phyloP scores from a whole-genome alignment of 2,797 vertebrate species.

The Chrysocyon brachyurus region DNA sequence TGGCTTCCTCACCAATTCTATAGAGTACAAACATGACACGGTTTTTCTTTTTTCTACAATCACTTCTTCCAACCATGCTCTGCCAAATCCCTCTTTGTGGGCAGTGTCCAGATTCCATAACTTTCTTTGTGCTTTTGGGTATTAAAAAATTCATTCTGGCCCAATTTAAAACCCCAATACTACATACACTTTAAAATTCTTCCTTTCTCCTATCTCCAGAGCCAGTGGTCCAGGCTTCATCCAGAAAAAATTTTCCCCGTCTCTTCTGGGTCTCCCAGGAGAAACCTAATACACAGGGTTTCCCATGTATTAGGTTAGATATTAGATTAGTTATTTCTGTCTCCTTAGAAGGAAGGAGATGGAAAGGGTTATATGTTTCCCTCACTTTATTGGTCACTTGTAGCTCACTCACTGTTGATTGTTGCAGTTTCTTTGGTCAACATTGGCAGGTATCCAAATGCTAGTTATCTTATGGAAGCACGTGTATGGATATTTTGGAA shows the following conservation, averaged over 20 bases:
- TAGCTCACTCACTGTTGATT: background rate
- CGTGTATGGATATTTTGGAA: background rate
- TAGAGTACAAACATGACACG: background rate
- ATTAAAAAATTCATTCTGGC: conserved; percentile 31
- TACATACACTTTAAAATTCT: background rate
- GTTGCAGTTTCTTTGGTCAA: background rate
- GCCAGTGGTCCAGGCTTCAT: background rate
- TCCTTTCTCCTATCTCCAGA: background rate
- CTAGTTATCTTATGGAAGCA: background rate
- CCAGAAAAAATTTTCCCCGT: background rate
- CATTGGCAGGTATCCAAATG: background rate
- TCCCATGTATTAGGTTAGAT: background rate
- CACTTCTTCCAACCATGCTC: background rate
- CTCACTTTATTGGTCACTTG: background rate
- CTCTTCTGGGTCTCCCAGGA: background rate
- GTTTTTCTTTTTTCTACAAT: background rate
- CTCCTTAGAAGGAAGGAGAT: background rate
- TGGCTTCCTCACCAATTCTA: background rate
- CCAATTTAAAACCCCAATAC: conserved; percentile 34
- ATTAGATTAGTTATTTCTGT: too few relatives aligned
- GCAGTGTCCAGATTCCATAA: conserved; percentile 22
- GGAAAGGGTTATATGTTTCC: background rate
- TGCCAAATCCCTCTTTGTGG: conserved; percentile 12
- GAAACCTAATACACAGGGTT: background rate
- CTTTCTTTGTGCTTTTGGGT: conserved; percentile 45